Evolutionary conservation across 2,113 vertebrate species (phyloP), one percentile per base, ranked within the genome.

Genomic region (Porphyrio hochstetteri): DNA sequence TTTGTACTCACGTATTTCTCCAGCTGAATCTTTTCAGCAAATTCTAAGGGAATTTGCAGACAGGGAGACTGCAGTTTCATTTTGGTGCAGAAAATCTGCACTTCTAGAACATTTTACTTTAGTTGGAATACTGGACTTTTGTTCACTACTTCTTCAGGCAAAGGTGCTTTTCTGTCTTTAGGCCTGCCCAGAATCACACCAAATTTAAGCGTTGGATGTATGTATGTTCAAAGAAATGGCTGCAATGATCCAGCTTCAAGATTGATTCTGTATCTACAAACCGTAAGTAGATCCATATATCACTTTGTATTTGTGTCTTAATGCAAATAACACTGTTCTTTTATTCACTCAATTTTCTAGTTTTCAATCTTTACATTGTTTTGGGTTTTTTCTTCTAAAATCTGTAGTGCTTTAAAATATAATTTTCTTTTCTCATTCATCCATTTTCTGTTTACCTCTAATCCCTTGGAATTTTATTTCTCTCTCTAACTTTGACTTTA

Each of bases 341-440:
- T 68, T 9, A 64, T 75, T 84, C 57, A 31, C 5, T 29, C 42
- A 35, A 11, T 77, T 67, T 80, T 72, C 28, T 59, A 82, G 36
- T 46, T 85, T 87, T 87, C n/a, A 55, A 11, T 70, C 44, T 82
- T 53, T 53, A 25, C 28, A 27, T 48, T 48, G 48, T 48, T 48
- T 48, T 48, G 20, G 48, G 8, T 8, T 40, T 68, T 69, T 77
- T 69, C 29, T 42, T 48, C 46, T 82, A 80, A 53, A 10, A 42
- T 40, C 15, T 65, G 23, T 60, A 82, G 15, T 68, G 42, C 16
- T 94, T 93, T 88, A 82, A 93, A 90, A 91, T 61, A 52, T 24
- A 70, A 63, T 90, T 94, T 94, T 86, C 7, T 80, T 75, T 85
- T 83, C 31, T 78, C 48, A 48, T 76, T 78, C 56, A 89, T 90